Evolutionary conservation across 1,140 invertebrate genomes (phyloP).

Genomic region (Macrotrachela quadricornifera): DNA sequence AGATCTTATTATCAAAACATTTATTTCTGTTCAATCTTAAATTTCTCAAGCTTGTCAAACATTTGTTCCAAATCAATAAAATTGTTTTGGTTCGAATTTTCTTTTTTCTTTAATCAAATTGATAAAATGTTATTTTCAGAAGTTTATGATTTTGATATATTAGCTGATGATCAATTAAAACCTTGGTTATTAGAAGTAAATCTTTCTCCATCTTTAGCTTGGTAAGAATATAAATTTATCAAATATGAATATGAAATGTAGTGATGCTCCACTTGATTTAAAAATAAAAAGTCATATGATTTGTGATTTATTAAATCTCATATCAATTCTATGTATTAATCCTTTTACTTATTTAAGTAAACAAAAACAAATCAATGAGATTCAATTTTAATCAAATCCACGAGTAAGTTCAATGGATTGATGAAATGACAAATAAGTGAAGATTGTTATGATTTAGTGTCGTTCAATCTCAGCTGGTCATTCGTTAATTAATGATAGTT

Average conservation of each 20-base stretch:
- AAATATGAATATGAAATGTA: too few species aligned
- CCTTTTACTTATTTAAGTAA: neutral
- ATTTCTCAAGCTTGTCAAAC: conserved; percentile 67
- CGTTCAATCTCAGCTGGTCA: too few species aligned
- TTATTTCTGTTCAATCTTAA: conserved; percentile 62
- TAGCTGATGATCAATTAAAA: conserved; percentile 57
- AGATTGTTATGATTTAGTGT: too few species aligned
- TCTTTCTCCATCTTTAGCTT: conserved; percentile 70
- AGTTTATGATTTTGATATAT: conserved; percentile 62
- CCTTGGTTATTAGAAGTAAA: conserved; percentile 71
- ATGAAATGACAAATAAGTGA: too few species aligned
- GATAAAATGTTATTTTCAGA: conserved; percentile 38
- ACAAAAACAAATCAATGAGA: neutral
- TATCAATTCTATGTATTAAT: conserved; percentile 40
- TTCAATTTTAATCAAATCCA: too few species aligned
- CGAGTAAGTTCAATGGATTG: too few species aligned
- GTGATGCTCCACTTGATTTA: conserved; percentile 70
- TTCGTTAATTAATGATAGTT: too few species aligned
- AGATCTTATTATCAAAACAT: conserved; percentile 74
- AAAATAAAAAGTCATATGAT: conserved; percentile 72
- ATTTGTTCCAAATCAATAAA: conserved; percentile 61
- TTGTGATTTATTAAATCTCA: conserved; percentile 64
- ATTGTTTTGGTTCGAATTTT: conserved; percentile 52
- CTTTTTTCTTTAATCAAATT: neutral
- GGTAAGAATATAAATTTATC: too few species aligned